These are phyloP conservation scores for Carassius gibelio DNA, from an alignment of 2,113 vertebrate species.

Conservation along the genomic window DNA sequence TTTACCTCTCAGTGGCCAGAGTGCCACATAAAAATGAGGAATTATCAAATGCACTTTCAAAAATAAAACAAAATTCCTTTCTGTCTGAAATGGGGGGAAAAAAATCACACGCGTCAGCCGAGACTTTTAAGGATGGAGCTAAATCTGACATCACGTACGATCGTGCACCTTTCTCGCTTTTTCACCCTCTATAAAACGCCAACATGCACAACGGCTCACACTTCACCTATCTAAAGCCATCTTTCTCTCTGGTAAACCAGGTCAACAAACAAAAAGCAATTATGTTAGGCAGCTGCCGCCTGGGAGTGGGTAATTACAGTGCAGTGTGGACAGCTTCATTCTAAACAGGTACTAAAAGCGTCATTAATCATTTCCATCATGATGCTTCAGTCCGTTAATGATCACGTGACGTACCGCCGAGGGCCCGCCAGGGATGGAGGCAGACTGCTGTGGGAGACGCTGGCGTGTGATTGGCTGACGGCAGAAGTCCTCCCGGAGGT, in stretches of 20 bases:
- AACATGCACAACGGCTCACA: slow-evolving; percentile 52
- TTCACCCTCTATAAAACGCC: slow-evolving; percentile 44
- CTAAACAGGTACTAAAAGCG: slow-evolving; percentile 86
- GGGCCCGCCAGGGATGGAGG: slow-evolving; percentile 55
- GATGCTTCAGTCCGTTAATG: slow-evolving; percentile 73
- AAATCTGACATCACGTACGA: slow-evolving; percentile 41
- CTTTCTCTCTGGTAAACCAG: slow-evolving; percentile 80
- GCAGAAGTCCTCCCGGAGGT: slow-evolving; percentile 75
- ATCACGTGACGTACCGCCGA: slow-evolving; percentile 72
- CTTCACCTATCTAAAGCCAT: slow-evolving; percentile 67
- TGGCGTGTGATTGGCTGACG: slow-evolving; percentile 68
- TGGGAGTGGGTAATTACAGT: slow-evolving; percentile 83
- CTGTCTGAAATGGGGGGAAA: background rate
- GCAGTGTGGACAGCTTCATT: slow-evolving; percentile 83
- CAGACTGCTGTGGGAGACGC: slow-evolving; percentile 27
- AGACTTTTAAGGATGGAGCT: slow-evolving; percentile 12
- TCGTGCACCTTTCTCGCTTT: slow-evolving; percentile 29
- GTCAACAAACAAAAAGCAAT: slow-evolving; percentile 88
- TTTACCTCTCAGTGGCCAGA: slow-evolving; percentile 48
- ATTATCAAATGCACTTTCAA: slow-evolving; percentile 55
- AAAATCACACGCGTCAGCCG: slow-evolving; percentile 1
- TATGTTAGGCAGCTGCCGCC: slow-evolving; percentile 83
- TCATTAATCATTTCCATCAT: slow-evolving; percentile 81
- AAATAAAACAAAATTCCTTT: slow-evolving; percentile 54
- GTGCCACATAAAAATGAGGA: slow-evolving; percentile 54